These are phyloP conservation scores for Azorinus chamasolen DNA, from an alignment of 2,888 invertebrate species.

Conservation along the genomic window DNA sequence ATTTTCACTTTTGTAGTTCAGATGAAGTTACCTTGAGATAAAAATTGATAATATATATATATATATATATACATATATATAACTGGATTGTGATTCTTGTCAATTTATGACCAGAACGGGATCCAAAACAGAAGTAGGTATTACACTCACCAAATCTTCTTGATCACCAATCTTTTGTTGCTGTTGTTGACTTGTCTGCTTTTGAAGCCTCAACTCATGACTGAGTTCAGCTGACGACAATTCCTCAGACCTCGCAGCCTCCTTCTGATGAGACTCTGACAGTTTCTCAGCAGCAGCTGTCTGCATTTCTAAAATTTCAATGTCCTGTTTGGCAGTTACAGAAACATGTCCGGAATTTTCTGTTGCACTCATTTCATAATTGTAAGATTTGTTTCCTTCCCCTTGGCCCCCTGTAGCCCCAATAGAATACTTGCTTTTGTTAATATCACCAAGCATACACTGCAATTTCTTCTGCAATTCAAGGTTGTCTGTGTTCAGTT, in stretches of 20 bases:
- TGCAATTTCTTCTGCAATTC: conserved; percentile 70
- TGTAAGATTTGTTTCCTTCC: conserved; percentile 29
- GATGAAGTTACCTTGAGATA: too few species aligned
- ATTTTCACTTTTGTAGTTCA: too few species aligned
- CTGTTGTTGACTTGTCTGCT: conserved; percentile 42
- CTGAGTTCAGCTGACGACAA: conserved; percentile 27
- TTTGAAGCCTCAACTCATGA: conserved; percentile 52
- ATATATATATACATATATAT: too few species aligned
- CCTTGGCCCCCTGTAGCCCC: conserved; percentile 19
- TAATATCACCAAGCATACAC: conserved; percentile 62
- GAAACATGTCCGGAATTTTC: conserved; percentile 6
- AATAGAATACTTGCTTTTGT: conserved; percentile 49
- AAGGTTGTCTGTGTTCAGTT: conserved; percentile 71
- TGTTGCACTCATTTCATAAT: conserved; percentile 30
- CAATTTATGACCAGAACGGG: too few species aligned
- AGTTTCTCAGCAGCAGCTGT: conserved; percentile 24
- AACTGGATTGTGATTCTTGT: too few species aligned
- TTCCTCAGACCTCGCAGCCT: conserved; percentile 12
- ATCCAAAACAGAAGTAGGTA: too few species aligned
- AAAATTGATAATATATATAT: too few species aligned
- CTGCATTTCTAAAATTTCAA: conserved; percentile 57
- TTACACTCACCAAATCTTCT: conserved; percentile 47
- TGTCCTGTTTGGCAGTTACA: conserved; percentile 52
- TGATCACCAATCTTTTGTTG: conserved; percentile 42
- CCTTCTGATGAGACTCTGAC: conserved; percentile 1